A percentile compares a stretch with the other conserved stretches of the same genome.
Conservation (phyloP, 2,797 vertebrate species). For the Trachurus trachurus region DNA sequence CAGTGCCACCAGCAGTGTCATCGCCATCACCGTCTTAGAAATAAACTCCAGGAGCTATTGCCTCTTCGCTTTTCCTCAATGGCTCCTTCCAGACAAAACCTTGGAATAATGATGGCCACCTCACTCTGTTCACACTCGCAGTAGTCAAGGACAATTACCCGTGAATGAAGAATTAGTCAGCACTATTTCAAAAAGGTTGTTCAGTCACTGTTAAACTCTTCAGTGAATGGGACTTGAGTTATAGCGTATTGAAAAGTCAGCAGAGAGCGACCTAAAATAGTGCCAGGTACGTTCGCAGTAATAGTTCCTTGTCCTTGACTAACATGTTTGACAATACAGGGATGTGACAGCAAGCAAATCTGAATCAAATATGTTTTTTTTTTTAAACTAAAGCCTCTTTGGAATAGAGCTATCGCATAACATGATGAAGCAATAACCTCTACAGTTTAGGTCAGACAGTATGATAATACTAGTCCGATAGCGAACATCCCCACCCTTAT, state of each 20-base stretch:
- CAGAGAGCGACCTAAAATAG: constrained; percentile 49
- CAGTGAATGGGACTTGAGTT: constrained; percentile 39
- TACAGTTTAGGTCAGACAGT: constrained; percentile 80
- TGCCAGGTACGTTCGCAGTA: constrained; percentile 36
- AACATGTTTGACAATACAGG: constrained; percentile 72
- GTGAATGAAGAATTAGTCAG: constrained; percentile 55
- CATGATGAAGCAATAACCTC: constrained; percentile 83
- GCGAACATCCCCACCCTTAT: constrained; percentile 71
- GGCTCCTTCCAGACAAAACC: constrained; percentile 45
- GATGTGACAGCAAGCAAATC: constrained; percentile 55
- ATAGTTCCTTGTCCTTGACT: constrained; percentile 75
- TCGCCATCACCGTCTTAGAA: constrained; percentile 36
- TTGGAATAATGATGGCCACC: constrained; percentile 60
- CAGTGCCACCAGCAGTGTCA: constrained; percentile 27
- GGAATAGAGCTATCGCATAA: constrained; percentile 71
- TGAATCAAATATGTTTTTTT: constrained; percentile 66
- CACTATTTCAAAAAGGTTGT: constrained; percentile 56
- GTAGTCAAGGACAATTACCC: constrained; percentile 70
- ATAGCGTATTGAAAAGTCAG: constrained; percentile 44
- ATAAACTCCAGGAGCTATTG: constrained; percentile 42
- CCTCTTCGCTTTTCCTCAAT: constrained; percentile 42
- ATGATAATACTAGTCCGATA: constrained; percentile 72
- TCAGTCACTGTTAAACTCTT: constrained; percentile 47
- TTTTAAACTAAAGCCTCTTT: constrained; percentile 44
- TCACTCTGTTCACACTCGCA: constrained; percentile 52